Evolutionary conservation across 2,797 vertebrate species (phyloP), one percentile per base, ranked within the genome.

Genomic region (Anguilla megastoma): DNA sequence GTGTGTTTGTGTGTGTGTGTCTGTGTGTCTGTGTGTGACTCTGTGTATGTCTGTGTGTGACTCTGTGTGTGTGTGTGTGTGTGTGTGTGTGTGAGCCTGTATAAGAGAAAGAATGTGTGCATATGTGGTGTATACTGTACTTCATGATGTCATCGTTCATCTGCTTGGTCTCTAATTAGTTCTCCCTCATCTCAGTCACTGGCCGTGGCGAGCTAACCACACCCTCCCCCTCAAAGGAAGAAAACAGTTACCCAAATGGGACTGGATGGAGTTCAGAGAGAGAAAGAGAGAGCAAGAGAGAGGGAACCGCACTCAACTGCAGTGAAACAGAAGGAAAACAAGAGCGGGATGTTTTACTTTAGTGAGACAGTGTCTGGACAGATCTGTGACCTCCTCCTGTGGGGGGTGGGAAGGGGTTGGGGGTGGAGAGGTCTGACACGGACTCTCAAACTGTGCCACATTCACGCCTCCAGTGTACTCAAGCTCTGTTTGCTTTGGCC

Each of bases 401-500:
- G 60, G 45, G 41, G 76, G 41, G 80, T 52, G 83, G 82, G 50
- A 6, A 52, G 50, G 18, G 80, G 5, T 9, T n/a, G 24, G 14
- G 12, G 30, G 7, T 2, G 7, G n/a, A 21, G 86, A 18, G 54
- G 18, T 24, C 24, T 69, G 76, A 84, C 8, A 2, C 60, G 7
- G 58, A 30, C 27, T 2, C 66, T 41, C 45, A 14, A 30, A 24
- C 14, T 14, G 83, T 1, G 18, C 80, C 80, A 52, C 63, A 80
- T 30, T 58, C 1, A 21, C n/a, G 41, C 58, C 86, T 84, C 56
- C 79, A 54, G 60, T 30, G 16, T 63, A 27, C 86, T 36, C 84
- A 84, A 41, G 18, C 82, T 74, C 27, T 50, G 80, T 89, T 91
- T 91, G 87, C 88, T 83, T 90, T 91, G 89, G 90, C 90, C 84